Conservation (phyloP, 1,140 invertebrate species). For the Bombus sylvicola region DNA sequence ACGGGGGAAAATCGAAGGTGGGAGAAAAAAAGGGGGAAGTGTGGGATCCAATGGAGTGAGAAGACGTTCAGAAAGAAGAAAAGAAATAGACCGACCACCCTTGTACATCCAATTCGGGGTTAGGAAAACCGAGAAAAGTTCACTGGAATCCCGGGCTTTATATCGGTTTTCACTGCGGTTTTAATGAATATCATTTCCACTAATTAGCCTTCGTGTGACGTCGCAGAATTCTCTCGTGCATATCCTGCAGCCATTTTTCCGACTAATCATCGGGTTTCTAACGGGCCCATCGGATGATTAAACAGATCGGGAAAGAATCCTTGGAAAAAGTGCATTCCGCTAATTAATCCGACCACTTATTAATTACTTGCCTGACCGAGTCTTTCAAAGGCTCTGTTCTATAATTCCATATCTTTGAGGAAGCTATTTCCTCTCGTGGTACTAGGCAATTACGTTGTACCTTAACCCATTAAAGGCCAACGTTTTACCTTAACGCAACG, state of each 20-base stretch:
- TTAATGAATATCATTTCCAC: constrained; percentile 18
- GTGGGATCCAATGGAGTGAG: too few species aligned
- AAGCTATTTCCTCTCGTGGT: neutral
- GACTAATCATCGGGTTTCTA: constrained; percentile 1
- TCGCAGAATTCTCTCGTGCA: neutral
- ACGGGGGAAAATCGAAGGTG: neutral
- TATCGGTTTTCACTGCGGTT: too few species aligned
- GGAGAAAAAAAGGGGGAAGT: too few species aligned
- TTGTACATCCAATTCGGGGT: neutral
- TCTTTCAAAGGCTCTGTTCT: constrained; percentile 6
- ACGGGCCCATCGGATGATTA: constrained; percentile 8
- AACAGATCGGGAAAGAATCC: neutral
- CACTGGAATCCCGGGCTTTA: neutral
- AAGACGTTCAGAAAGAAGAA: neutral
- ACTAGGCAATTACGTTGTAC: neutral
- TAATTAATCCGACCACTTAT: constrained; percentile 14
- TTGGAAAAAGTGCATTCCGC: constrained; percentile 8
- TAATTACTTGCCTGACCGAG: neutral
- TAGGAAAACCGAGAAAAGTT: neutral
- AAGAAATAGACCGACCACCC: too few species aligned
- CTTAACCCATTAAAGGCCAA: neutral
- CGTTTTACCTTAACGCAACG: neutral
- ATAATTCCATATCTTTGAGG: neutral
- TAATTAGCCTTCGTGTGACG: neutral
- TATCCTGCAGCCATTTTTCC: neutral